Evolutionary conservation across 2,888 invertebrate genomes (phyloP), one percentile per base, ranked within the genome.

Genomic region (Drosophila anomelani): DNA sequence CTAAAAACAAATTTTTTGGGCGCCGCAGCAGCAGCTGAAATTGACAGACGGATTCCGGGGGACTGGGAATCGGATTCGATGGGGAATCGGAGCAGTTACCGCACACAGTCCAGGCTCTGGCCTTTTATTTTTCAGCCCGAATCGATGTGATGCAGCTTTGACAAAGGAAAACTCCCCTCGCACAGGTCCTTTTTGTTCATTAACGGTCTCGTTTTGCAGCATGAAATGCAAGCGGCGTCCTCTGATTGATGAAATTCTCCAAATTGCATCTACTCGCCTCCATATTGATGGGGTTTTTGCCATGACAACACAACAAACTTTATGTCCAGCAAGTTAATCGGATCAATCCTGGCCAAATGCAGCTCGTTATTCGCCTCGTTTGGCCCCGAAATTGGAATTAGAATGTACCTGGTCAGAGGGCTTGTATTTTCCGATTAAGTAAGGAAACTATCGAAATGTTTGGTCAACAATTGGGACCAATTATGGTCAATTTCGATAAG

Each of bases 1-100:
- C 82, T 70, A 71, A 88, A 84, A 84, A 86, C 76, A 79, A 81
- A 88, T 87, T 85, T 84, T 68, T 63, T 20, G 46, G 46, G 51
- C 46, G 61, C 67, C 47, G 75, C 53, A 76, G 39, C 47, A 71
- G 87, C 81, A 85, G 87, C 87, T 84, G 84, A 77, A 87, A 88
- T 88, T 87, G 89, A 81, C 89, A 88, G 89, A 44, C 76, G 46
- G 54, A 26, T 26, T 26, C 26, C 26, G 4, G 26, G 41, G 49
- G 13, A 38, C 34, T 20, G 36, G 32, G 29, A 36, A 23, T 26
- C 41, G 47, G 43, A 43, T 43, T 62, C 23, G 67, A 46, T 17
- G 57, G 23, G 39, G 44, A 63, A 44, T 46, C 56, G 38, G 46
- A 39, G 43, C 49, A 38, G 36, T 49, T 64, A 47, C 75, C 53